Percentiles rank a stretch among this genome's conserved stretches.
Evolutionary conservation across 2,797 vertebrate species (phyloP).

Genomic region (Synaphobranchus kaupii): DNA sequence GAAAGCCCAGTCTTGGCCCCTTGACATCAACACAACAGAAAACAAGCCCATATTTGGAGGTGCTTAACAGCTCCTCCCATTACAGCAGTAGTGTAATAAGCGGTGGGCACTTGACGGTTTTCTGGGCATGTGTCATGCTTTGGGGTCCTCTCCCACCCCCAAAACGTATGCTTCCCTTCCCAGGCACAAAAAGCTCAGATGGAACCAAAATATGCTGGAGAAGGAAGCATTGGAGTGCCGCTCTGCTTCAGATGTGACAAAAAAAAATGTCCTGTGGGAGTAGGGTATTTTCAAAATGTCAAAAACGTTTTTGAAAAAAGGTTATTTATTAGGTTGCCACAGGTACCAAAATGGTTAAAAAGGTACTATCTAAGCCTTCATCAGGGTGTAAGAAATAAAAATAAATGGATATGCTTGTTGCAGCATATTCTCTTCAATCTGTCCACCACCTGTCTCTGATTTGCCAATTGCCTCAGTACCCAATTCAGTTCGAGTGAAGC

Average conservation of each 20-base stretch:
- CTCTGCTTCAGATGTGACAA: not conserved
- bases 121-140: not conserved
- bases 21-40: not conserved
- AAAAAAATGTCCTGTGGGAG: not conserved
- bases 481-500: not conserved
- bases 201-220: not conserved
- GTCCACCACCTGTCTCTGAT: not conserved
- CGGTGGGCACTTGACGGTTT: not conserved
- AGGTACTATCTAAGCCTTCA: not conserved
- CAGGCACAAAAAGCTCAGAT: not conserved
- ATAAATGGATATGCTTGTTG: not conserved
- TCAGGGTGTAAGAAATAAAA: not conserved
- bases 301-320: not conserved
- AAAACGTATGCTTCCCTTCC: not conserved
- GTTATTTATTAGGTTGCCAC: not conserved
- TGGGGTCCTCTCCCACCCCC: not conserved
- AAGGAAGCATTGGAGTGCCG: not conserved
- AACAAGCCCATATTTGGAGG: not conserved
- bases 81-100: not conserved
- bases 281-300: not conserved
- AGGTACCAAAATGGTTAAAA: not conserved
- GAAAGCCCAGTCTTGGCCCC: no score
- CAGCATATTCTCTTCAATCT: not conserved
- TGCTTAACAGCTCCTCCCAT: not conserved
- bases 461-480: not conserved